Evolutionary conservation across 2,113 vertebrate genomes (phyloP).

Genomic region (Xenotilapia flavipinnis): DNA sequence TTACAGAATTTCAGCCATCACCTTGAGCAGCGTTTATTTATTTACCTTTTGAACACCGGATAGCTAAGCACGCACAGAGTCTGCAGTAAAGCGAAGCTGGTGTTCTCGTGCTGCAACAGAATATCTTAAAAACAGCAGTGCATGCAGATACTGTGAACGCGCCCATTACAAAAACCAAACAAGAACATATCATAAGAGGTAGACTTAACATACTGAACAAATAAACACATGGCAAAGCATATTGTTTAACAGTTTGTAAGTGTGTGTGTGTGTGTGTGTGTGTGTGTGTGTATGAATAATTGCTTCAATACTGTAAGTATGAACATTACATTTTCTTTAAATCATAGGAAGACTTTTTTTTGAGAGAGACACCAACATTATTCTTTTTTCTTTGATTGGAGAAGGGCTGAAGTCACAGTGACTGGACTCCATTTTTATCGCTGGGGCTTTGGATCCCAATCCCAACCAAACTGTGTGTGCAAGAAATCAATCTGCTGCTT

Average conservation of each 20-base stretch:
- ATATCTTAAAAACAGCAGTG: background rate
- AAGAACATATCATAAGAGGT: background rate
- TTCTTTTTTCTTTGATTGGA: background rate
- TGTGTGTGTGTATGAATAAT: background rate
- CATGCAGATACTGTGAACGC: background rate
- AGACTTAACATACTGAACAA: background rate
- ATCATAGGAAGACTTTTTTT: background rate
- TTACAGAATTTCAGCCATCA: background rate
- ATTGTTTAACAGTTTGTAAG: background rate
- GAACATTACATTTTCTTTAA: background rate
- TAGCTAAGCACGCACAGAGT: background rate
- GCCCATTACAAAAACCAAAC: background rate
- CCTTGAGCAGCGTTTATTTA: background rate
- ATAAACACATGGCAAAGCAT: background rate
- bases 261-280: background rate
- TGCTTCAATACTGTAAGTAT: background rate
- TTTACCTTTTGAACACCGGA: background rate
- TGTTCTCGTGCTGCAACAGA: background rate
- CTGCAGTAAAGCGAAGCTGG: background rate
- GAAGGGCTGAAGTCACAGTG: background rate
- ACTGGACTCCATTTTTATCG: background rate
- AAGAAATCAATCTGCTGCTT: background rate
- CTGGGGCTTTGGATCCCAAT: background rate
- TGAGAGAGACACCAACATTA: background rate
- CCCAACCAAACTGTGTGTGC: background rate